A percentile compares a stretch with the other conserved stretches of the same genome.
phyloP scores from a whole-genome alignment of 2,113 vertebrate genomes.

The Brachypteracias leptosomus region DNA sequence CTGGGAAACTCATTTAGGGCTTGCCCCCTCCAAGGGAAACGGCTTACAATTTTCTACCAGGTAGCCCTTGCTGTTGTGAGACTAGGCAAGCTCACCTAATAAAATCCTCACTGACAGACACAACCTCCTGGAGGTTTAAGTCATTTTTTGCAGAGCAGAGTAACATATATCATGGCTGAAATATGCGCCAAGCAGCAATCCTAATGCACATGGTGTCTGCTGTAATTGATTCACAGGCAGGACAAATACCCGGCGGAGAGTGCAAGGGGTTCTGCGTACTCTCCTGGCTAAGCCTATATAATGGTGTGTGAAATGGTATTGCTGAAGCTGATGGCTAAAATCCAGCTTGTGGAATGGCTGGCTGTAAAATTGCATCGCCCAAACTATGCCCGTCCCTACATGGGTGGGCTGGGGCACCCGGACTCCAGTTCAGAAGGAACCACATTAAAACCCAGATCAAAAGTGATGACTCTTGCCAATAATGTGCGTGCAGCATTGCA shows the following conservation, averaged over 20 bases:
- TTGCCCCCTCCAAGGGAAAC: neutral
- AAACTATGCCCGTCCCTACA: neutral
- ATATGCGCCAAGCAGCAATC: slow-evolving; percentile 60
- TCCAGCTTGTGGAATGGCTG: slow-evolving; percentile 15
- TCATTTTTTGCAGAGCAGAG: slow-evolving; percentile 55
- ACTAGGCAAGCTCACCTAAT: slow-evolving; percentile 60
- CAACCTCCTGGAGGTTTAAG: slow-evolving; percentile 59
- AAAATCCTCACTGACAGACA: slow-evolving; percentile 61
- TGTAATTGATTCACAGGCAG: slow-evolving; percentile 72
- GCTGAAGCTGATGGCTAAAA: slow-evolving; percentile 23
- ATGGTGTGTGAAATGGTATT: slow-evolving; percentile 57
- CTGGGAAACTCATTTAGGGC: neutral
- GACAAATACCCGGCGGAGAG: slow-evolving; percentile 63
- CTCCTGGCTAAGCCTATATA: slow-evolving; percentile 58
- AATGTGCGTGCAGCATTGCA: slow-evolving; percentile 6
- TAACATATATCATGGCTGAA: slow-evolving; percentile 69
- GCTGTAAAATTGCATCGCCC: neutral
- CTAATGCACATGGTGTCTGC: slow-evolving; percentile 56
- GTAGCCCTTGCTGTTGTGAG: slow-evolving; percentile 42
- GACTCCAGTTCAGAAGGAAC: slow-evolving; percentile 52
- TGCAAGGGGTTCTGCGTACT: slow-evolving; percentile 17
- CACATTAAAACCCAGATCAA: slow-evolving; percentile 54
- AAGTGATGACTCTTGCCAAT: slow-evolving; percentile 41
- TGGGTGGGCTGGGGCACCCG: neutral
- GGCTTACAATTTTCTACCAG: slow-evolving; percentile 38